Base-by-base conservation (phyloP, 2,113 vertebrate genomes). In the Hiodon alosoides region DNA sequence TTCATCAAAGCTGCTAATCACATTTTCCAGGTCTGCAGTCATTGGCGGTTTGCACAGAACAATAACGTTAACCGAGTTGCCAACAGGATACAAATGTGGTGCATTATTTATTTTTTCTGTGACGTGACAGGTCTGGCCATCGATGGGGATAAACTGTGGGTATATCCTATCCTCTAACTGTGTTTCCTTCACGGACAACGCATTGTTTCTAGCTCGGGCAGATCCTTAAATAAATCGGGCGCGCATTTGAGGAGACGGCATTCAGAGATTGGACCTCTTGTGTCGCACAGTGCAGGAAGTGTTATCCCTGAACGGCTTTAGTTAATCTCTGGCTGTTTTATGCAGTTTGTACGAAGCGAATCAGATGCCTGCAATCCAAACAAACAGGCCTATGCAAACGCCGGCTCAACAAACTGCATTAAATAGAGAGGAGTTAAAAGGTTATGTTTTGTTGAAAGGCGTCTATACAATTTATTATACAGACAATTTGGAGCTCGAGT, bases 1-100 rank as follows among this genome's bases (percentile, higher is more conserved):
- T 91, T 91, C 86, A 88, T 90, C 90, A 90, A 75, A 60, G 60
- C 50, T 69, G 64, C 73, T 91, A 90, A 91, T 89, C 87, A 82
- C 82, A 87, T 89, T 84, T 83, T 78, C 80, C 48, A 59, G 79
- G 82, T 86, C 82, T 77, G 82, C 84, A 50, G 65, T 65, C 62
- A 59, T 68, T 50, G 64, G 68, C 14, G 80, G 77, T 78, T 83
- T 16, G 85, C 84, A 82, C 88, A 87, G 80, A 89, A 90, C 88
- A 91, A 90, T 89, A 90, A 81, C 81, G 71, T 77, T 89, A 90
- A 91, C 83, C 14, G 85, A 80, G 85, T 90, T 89, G 84, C 83
- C 4, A 81, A 77, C 77, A 79, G 79, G 80, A 81, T 65, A 79
- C 84, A 87, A 85, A 88, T 83, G 83, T 81, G 81, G 85, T 88